These are phyloP conservation scores for Lasioglossum lativentre DNA, from an alignment of 2,888 invertebrate genomes.

Conservation along the genomic window DNA sequence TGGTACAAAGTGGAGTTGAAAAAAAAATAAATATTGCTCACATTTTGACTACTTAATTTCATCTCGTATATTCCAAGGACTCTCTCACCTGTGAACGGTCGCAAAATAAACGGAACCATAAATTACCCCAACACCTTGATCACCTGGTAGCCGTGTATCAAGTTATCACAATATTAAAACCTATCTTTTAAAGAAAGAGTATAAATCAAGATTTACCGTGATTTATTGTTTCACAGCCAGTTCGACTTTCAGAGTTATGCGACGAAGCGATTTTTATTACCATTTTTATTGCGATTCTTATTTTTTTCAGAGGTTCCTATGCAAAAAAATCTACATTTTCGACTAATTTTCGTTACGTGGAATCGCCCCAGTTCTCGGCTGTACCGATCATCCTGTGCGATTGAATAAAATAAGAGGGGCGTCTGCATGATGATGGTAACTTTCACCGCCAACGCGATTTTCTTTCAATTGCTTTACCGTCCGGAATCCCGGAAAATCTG, in stretches of 20 bases:
- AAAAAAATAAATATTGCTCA: too few species aligned
- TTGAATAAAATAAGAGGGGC: constrained; percentile 23
- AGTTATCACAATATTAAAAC: neutral
- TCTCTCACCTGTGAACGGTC: neutral
- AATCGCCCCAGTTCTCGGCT: neutral
- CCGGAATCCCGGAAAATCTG: constrained; percentile 59
- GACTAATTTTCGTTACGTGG: neutral
- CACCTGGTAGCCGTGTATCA: neutral
- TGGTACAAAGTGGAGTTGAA: neutral
- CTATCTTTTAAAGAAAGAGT: neutral
- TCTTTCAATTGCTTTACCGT: constrained; percentile 65
- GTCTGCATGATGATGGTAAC: constrained; percentile 22
- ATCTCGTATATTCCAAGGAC: neutral
- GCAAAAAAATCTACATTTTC: neutral
- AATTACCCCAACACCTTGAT: neutral
- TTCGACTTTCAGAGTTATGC: neutral
- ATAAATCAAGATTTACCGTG: neutral
- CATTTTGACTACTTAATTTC: neutral
- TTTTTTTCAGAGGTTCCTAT: too few species aligned
- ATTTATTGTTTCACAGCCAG: neutral
- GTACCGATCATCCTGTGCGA: neutral
- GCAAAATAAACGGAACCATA: neutral
- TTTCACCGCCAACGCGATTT: constrained; percentile 42
- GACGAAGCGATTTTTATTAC: neutral
- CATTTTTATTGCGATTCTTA: too few species aligned